phyloP scores from a whole-genome alignment of 2,113 vertebrate genomes.

The Dasyornis broadbenti region DNA sequence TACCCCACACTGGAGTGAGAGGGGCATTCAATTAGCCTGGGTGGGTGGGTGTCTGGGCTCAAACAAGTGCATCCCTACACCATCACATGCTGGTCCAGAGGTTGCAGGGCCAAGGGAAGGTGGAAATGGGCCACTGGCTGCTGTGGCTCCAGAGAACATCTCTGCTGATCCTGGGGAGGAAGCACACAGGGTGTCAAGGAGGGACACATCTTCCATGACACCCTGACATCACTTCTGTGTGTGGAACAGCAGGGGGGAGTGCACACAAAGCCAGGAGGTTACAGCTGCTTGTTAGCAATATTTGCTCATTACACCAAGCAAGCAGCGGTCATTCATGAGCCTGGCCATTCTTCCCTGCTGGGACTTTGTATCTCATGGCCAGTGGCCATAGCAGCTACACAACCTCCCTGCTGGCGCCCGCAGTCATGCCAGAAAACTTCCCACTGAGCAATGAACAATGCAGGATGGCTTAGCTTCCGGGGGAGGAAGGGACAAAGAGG shows the following conservation, averaged over 20 bases:
- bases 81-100: too few relatives aligned
- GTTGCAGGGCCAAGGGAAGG: not conserved
- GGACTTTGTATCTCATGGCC: not conserved
- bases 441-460: not conserved
- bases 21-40: not conserved
- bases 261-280: not conserved
- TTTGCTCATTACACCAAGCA: not conserved
- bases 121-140: not conserved
- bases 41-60: not conserved
- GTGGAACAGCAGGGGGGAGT: not conserved
- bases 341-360: not conserved
- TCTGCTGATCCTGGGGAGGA: not conserved
- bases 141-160: accelerated
- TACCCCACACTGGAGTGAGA: not conserved
- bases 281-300: not conserved
- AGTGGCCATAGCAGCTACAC: not conserved
- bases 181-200: not conserved
- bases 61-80: not conserved
- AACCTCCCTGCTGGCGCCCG: not conserved
- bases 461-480: not conserved
- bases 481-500: not conserved
- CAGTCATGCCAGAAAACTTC: not conserved
- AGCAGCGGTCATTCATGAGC: not conserved
- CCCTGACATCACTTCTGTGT: not conserved
- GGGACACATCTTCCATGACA: accelerated